These are phyloP conservation scores for Penaeus japonicus DNA, from an alignment of 1,140 invertebrate species.

Conservation along the genomic window DNA sequence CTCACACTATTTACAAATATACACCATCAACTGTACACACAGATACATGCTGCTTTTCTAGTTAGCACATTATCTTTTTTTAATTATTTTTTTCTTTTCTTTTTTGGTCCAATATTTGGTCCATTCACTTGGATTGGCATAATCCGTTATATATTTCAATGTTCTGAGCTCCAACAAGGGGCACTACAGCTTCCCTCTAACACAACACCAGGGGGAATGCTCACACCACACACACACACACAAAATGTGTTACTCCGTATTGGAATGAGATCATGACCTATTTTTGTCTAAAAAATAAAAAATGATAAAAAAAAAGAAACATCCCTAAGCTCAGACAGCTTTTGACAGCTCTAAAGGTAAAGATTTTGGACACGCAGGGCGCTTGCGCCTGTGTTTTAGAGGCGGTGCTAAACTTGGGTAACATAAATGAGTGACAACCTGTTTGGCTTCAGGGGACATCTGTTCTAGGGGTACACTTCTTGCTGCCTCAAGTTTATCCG, in stretches of 20 bases:
- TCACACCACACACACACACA: constrained; percentile 44
- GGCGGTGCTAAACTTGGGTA: constrained; percentile 31
- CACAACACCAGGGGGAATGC: constrained; percentile 37
- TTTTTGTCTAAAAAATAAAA: constrained; percentile 47
- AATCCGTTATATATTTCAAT: constrained; percentile 34
- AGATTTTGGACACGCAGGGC: constrained; percentile 45
- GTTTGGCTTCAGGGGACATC: constrained; percentile 62
- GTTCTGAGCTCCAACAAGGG: constrained; percentile 49
- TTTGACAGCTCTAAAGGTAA: constrained; percentile 46
- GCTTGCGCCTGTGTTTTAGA: constrained; percentile 51
- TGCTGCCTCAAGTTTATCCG: constrained; percentile 68
- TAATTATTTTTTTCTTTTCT: not conserved
- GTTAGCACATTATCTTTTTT: constrained; percentile 42
- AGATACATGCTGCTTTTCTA: constrained; percentile 46
- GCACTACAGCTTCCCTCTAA: constrained; percentile 26
- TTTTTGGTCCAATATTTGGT: constrained; percentile 56
- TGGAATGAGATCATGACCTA: constrained; percentile 56
- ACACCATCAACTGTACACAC: constrained; percentile 52
- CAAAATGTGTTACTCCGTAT: constrained; percentile 51
- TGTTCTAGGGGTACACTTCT: constrained; percentile 68
- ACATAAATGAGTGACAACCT: constrained; percentile 34
- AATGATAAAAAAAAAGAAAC: constrained; percentile 19
- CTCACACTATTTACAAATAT: constrained; percentile 58
- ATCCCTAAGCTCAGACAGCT: constrained; percentile 43
- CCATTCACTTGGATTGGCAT: constrained; percentile 44